Conservation (phyloP, 1,140 invertebrate species). For the Pygmarrhopalites habei region DNA sequence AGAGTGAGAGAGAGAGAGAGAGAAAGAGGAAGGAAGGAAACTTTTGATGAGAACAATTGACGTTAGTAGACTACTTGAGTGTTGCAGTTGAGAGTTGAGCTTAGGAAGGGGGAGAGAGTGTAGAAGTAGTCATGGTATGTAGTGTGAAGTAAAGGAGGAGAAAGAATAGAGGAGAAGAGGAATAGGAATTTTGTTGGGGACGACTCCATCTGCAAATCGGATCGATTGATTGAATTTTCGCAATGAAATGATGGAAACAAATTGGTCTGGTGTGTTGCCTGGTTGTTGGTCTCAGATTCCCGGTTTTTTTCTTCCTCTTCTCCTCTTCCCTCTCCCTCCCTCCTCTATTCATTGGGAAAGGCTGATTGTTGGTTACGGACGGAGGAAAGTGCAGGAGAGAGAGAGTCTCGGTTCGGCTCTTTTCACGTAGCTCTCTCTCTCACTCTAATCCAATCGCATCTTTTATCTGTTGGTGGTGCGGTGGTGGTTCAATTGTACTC, state of each 20-base stretch:
- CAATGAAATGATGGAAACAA: slow-evolving; percentile 33
- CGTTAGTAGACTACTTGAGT: background rate
- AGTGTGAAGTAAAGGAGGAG: background rate
- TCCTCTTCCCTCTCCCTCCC: background rate
- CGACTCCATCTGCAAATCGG: background rate
- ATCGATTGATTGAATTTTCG: slow-evolving; percentile 35
- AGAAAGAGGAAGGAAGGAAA: slow-evolving; percentile 2
- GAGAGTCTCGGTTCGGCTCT: no score
- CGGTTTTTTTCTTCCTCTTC: background rate
- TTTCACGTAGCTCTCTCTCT: slow-evolving; percentile 21
- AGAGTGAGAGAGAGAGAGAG: no score
- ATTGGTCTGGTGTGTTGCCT: slow-evolving; percentile 20
- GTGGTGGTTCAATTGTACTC: slow-evolving; percentile 5
- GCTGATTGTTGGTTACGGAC: background rate
- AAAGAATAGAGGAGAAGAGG: background rate
- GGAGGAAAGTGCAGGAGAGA: no score
- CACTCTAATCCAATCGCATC: slow-evolving; percentile 29
- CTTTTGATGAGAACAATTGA: slow-evolving; percentile 18
- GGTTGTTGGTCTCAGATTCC: slow-evolving; percentile 11
- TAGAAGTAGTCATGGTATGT: no score
- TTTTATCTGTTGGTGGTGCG: slow-evolving; percentile 20
- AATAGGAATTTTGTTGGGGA: background rate
- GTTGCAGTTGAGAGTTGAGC: no score
- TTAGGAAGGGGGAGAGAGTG: no score
- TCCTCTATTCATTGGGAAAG: slow-evolving; percentile 11